These are phyloP conservation scores for Rhegmatorhina hoffmannsi DNA, from an alignment of 2,113 vertebrate species.

Conservation along the genomic window DNA sequence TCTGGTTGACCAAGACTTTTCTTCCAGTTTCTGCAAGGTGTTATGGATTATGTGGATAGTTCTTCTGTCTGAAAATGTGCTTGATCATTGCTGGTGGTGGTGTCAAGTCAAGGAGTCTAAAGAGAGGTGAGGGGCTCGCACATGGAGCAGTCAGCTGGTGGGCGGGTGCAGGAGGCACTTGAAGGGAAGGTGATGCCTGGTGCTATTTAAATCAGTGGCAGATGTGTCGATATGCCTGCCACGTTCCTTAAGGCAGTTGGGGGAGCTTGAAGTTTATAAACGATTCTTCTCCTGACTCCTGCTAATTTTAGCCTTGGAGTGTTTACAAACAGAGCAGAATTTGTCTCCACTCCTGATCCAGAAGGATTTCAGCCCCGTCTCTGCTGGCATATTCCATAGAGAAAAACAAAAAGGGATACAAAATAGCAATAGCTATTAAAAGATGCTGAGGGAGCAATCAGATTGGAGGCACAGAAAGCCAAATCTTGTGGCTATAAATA, in stretches of 20 bases:
- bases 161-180: background rate
- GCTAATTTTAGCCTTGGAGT: constrained; percentile 61
- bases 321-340: constrained; percentile 73
- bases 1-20: background rate
- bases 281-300: background rate
- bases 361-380: constrained; percentile 14
- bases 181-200: background rate
- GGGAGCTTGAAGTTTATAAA: constrained; percentile 55
- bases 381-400: background rate
- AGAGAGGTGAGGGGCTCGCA: background rate
- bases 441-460: background rate
- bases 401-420: background rate
- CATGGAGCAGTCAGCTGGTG: background rate
- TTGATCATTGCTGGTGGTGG: background rate
- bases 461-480: background rate
- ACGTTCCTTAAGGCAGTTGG: constrained; percentile 42
- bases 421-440: background rate
- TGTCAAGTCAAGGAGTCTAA: background rate
- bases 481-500: background rate
- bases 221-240: background rate
- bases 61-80: background rate
- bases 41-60: background rate
- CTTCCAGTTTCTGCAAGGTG: background rate
- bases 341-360: background rate
- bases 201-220: constrained; percentile 43